Percentiles rank a stretch among this genome's conserved stretches.
phyloP scores from a whole-genome alignment of 1,140 invertebrate genomes.

The Phortica variegata region DNA sequence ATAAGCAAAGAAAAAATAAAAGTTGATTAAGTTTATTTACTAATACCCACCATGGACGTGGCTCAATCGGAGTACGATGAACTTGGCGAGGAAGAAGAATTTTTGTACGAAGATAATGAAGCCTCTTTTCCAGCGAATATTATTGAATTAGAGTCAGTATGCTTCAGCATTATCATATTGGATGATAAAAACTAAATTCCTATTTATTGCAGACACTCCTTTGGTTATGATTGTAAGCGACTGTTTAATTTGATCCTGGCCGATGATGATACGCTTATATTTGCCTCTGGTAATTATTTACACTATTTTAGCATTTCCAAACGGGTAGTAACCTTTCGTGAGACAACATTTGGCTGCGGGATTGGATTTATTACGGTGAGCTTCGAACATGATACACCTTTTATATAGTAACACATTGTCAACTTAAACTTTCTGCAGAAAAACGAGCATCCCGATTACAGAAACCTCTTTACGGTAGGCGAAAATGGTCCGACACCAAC shows the following conservation, averaged over 20 bases:
- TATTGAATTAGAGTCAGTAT: conserved; percentile 30
- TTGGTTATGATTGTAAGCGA: conserved; percentile 82
- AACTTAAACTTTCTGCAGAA: conserved; percentile 60
- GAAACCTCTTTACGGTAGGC: conserved; percentile 76
- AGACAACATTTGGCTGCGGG: conserved; percentile 72
- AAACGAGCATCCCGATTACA: conserved; percentile 66
- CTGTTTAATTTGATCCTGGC: conserved; percentile 76
- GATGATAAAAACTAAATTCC: no score
- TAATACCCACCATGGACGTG: conserved; percentile 23
- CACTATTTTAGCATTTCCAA: conserved; percentile 71
- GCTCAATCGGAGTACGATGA: conserved; percentile 9
- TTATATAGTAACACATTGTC: not conserved
- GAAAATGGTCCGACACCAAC: conserved; percentile 80
- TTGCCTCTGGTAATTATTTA: conserved; percentile 78
- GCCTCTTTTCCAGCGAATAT: conserved; percentile 31
- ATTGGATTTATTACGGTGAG: conserved; percentile 77
- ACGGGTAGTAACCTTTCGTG: conserved; percentile 67
- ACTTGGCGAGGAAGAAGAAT: conserved; percentile 28
- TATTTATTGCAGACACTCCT: conserved; percentile 67
- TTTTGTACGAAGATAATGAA: conserved; percentile 6
- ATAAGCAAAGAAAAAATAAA: conserved; percentile 1
- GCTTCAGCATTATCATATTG: not conserved
- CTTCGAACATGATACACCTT: no score
- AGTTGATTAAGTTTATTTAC: conserved; percentile 2
- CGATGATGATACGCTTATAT: conserved; percentile 72